These are phyloP conservation scores for Tyria jacobaeae DNA, from an alignment of 2,888 invertebrate genomes.

Conservation along the genomic window DNA sequence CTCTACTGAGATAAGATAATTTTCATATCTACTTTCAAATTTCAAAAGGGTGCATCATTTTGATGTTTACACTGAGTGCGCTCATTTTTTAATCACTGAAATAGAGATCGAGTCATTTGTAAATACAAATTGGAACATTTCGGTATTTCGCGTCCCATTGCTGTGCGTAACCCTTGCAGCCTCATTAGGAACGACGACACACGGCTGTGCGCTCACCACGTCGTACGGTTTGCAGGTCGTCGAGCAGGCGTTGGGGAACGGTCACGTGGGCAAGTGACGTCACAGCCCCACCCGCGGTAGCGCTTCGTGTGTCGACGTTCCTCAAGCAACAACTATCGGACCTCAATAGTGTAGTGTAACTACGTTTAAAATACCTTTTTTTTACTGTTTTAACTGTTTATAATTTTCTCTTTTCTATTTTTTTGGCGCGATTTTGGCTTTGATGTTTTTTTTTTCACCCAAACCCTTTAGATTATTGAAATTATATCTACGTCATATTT, in stretches of 20 bases:
- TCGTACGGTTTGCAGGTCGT: conserved; percentile 80
- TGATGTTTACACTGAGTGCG: too few relatives aligned
- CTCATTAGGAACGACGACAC: conserved; percentile 85
- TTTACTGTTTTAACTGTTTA: conserved; percentile 34
- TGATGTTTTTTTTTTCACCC: conserved; percentile 5
- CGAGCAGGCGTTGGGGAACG: conserved; percentile 76
- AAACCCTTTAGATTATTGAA: not conserved
- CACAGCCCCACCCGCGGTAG: conserved; percentile 59
- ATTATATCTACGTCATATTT: conserved; percentile 14
- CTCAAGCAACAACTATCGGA: conserved; percentile 79
- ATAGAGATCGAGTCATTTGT: not conserved
- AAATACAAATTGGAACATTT: not conserved
- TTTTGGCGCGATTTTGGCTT: conserved; percentile 22
- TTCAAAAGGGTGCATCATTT: too few relatives aligned
- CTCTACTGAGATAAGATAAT: too few relatives aligned
- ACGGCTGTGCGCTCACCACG: conserved; percentile 78
- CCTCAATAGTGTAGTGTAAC: conserved; percentile 84
- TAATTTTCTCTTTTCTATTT: conserved; percentile 17
- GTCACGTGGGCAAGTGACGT: conserved; percentile 78
- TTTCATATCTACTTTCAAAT: too few relatives aligned
- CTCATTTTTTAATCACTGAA: not conserved
- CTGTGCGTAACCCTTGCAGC: conserved; percentile 63
- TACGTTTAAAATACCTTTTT: conserved; percentile 53
- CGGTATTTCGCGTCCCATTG: conserved; percentile 44
- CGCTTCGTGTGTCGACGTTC: conserved; percentile 85